Evolutionary conservation across 1,140 invertebrate genomes (phyloP).

Genomic region (Zaprionus gabonicus): DNA sequence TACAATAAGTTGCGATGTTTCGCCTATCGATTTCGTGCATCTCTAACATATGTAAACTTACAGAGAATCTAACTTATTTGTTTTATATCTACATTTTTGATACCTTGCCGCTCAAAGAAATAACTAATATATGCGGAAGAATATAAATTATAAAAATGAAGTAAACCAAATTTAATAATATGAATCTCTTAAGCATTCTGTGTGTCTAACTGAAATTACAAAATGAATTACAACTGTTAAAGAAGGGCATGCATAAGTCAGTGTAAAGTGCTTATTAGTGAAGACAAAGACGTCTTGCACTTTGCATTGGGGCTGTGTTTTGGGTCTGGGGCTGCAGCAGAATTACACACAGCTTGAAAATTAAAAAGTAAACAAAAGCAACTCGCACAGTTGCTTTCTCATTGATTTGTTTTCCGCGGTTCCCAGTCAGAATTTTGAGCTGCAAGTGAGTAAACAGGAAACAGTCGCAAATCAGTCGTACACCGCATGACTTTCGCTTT

Average conservation of each 20-base stretch:
- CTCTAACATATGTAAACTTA: not conserved
- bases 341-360: slow-evolving; percentile 21
- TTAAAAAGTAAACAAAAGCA: slow-evolving; percentile 28
- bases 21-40: not conserved
- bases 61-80: not conserved
- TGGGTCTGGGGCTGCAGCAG: slow-evolving; percentile 44
- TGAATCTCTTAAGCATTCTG: not conserved
- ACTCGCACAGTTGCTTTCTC: not conserved
- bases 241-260: slow-evolving; percentile 27
- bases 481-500: slow-evolving; percentile 16
- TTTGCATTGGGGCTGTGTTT: slow-evolving; percentile 24
- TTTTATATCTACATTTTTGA: not conserved
- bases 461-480: not conserved
- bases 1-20: not conserved
- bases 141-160: not conserved
- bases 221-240: not conserved
- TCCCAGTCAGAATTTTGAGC: not conserved
- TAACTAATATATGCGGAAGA: not conserved
- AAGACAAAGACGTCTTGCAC: slow-evolving; percentile 56
- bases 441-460: slow-evolving; percentile 48
- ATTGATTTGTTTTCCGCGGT: not conserved
- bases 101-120: not conserved
- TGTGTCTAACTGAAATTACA: not conserved
- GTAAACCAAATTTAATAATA: not conserved
- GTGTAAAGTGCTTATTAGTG: not conserved